These are phyloP conservation scores for Aix galericulata DNA, from an alignment of 2,113 vertebrate genomes.

Conservation along the genomic window DNA sequence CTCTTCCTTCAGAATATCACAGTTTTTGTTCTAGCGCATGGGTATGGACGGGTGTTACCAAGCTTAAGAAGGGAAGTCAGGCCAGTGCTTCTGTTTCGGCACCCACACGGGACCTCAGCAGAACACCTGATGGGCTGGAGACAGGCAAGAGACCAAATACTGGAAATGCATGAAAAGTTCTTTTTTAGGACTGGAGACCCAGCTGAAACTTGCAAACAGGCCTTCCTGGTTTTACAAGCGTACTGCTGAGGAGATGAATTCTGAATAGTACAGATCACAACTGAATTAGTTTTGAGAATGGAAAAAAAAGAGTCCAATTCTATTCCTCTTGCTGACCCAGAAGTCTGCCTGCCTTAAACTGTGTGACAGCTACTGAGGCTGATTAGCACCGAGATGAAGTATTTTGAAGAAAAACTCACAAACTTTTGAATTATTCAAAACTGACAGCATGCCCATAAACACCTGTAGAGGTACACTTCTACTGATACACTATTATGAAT, in stretches of 20 bases:
- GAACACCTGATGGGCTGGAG: not conserved
- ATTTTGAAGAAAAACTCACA: not conserved
- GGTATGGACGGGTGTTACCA: not conserved
- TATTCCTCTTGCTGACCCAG: not conserved
- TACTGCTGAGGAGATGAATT: not conserved
- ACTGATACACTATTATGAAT: not conserved
- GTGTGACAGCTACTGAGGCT: not conserved
- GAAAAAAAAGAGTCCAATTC: not conserved
- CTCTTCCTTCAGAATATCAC: not conserved
- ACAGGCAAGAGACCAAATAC: not conserved
- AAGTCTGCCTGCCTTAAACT: not conserved
- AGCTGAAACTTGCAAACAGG: not conserved
- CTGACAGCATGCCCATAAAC: not conserved
- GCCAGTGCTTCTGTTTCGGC: not conserved
- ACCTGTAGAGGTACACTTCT: not conserved
- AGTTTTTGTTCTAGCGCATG: not conserved
- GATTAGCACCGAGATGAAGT: not conserved
- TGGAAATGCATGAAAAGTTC: not conserved
- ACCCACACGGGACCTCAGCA: not conserved
- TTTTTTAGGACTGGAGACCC: not conserved
- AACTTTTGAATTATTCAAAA: constrained; percentile 20
- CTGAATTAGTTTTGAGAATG: not conserved
- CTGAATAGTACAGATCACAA: not conserved
- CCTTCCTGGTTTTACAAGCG: not conserved
- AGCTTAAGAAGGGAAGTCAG: not conserved